Base-by-base conservation (phyloP, 2,888 invertebrate species). In the Dryadula phaetusa region DNA sequence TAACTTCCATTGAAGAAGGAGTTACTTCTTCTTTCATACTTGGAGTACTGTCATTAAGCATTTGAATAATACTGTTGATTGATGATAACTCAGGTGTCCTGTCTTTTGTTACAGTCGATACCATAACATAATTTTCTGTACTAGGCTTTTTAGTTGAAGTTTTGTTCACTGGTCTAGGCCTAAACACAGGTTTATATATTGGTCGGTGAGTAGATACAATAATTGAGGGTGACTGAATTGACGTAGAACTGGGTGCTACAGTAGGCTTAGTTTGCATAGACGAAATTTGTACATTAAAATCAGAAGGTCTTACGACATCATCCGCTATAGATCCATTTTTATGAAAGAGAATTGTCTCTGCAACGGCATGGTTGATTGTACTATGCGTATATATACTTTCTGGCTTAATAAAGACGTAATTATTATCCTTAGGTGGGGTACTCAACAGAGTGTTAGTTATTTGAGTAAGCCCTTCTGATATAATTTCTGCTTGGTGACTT, bases 341-440 rank as follows among this genome's bases (percentile, higher is more conserved):
- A 72, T 95, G 93, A 2, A 95, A 82, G 0, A 96, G 79, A 63
- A 95, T 92, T 0, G 96, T 94, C 67, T 96, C 96, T 12, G 95
- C 94, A 0, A 93, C 87, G 2, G 93, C 93, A 75, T 95, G 94
- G 7, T 94, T 93, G 42, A 94, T 94, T 34, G 93, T 93, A 73
- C 94, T 95, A 60, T 94, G 94, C 0, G 86, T 85, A 71, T 91
- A 93, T 22, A 84, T 63, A 46, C 72, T 72, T 47, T 85, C 88
- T 34, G 88, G 88, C 62, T 86, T 87, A 20, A 83, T 75, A 25
- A 84, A 81, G 49, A 84, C 70, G 37, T 78, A 78, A 7, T 85
- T 90, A 64, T 84, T 91, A 70, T 94, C 93, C 67, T 91, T 90
- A 10, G 90, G 88, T 44, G 92, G 91, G 0, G 83, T 80, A 49